phyloP scores from a whole-genome alignment of 2,888 invertebrate species.

The Brachynemurus nebulosus region DNA sequence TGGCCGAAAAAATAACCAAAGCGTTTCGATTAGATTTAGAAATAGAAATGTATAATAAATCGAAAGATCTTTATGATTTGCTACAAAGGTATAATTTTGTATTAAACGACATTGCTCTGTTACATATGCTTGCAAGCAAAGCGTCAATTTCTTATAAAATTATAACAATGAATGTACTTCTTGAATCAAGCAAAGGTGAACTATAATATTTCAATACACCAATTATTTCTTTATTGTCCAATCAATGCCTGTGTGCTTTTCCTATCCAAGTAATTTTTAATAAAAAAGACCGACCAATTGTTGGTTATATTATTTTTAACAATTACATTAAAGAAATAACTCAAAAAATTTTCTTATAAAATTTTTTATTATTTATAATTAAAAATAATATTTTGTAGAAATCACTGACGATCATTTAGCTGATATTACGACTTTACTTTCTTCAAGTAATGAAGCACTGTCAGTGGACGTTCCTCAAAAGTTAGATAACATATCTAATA shows the following conservation, averaged over 20 bases:
- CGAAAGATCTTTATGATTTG: slow-evolving; percentile 26
- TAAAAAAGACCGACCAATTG: too few species aligned
- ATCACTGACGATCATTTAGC: slow-evolving; percentile 49
- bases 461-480: slow-evolving; percentile 58
- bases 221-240: too few species aligned
- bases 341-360: too few species aligned
- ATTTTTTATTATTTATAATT: too few species aligned
- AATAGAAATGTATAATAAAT: slow-evolving; percentile 20
- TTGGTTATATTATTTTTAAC: too few species aligned
- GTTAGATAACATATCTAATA: slow-evolving; percentile 5
- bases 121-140: slow-evolving; percentile 34
- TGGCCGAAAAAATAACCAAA: slow-evolving; percentile 26
- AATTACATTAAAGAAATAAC: too few species aligned
- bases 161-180: slow-evolving; percentile 37
- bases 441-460: slow-evolving; percentile 51
- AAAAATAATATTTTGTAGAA: slow-evolving; percentile 37
- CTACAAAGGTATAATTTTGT: slow-evolving; percentile 24
- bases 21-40: slow-evolving; percentile 26
- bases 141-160: slow-evolving; percentile 41
- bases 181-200: too few species aligned
- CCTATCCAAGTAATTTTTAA: too few species aligned
- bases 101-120: slow-evolving; percentile 24
- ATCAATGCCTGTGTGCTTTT: too few species aligned
- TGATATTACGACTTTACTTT: slow-evolving; percentile 53
- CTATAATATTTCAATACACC: too few species aligned